phyloP scores from a whole-genome alignment of 1,140 invertebrate species.

The Cyclina sinensis region DNA sequence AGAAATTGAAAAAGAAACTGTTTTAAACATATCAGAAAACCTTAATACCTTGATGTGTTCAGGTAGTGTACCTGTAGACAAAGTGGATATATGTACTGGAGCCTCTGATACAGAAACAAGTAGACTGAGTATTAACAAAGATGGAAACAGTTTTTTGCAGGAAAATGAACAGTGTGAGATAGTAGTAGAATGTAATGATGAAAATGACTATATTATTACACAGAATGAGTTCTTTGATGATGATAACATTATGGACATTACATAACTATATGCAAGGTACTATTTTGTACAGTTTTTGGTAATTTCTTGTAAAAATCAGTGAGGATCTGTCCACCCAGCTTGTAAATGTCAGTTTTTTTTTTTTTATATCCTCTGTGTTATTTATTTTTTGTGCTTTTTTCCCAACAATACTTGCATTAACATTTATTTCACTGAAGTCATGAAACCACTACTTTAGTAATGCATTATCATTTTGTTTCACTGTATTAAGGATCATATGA shows the following conservation, averaged over 20 bases:
- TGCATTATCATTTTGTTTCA: too few relatives aligned
- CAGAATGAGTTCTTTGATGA: background rate
- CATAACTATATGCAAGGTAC: too few relatives aligned
- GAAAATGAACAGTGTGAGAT: background rate
- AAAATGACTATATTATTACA: slow-evolving; percentile 14
- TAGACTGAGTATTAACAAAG: background rate
- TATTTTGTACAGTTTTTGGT: too few relatives aligned
- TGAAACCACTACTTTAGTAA: too few relatives aligned
- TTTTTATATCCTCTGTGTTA: too few relatives aligned
- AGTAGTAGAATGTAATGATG: background rate
- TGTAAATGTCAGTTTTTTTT: too few relatives aligned
- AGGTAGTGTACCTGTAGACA: background rate
- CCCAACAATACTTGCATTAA: too few relatives aligned
- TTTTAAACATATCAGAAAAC: slow-evolving; percentile 4
- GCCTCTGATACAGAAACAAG: background rate
- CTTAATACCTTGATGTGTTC: background rate
- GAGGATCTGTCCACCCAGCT: too few relatives aligned
- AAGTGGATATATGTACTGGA: background rate
- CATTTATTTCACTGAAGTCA: too few relatives aligned
- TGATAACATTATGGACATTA: background rate
- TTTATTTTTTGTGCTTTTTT: too few relatives aligned
- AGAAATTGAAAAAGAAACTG: background rate
- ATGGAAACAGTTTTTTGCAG: background rate
- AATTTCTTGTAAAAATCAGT: too few relatives aligned
- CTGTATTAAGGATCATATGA: too few relatives aligned